Evolutionary conservation across 2,797 vertebrate species (phyloP), one percentile per base, ranked within the genome.

Genomic region (Sandelia bainsii): DNA sequence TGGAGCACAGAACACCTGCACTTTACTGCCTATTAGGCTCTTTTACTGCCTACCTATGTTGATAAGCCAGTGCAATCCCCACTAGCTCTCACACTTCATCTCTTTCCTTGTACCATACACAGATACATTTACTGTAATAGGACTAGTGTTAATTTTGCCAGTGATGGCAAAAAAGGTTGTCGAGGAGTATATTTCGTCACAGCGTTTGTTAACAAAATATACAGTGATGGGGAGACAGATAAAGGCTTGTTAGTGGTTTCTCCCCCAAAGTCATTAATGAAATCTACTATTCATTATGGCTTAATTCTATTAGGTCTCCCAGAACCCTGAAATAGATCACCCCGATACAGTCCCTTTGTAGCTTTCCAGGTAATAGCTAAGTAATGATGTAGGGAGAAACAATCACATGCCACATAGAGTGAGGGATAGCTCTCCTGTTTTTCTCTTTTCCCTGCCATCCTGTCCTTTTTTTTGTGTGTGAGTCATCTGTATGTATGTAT

Each of bases 41-140:
- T 79, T 77, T 82, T 77, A 73, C 68, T 73, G 64, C 73, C 72
- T 77, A 59, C 75, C 65, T 65, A 23, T 77, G 75, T 86, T 81
- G 80, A 83, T 69, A 79, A 73, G 74, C 72, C 53, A 69, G n/a
- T 52, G 64, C 68, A 71, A 57, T 79, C 68, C 67, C 69, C 27
- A 71, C 42, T n/a, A 73, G 71, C 69, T 69, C 64, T 77, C 61
- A 39, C 62, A 70, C 65, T 82, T 49, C 54, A 72, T 78, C 73
- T 85, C 62, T 60, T 72, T 40, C 23, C 16, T 25, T 67, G 39
- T n/a, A 62, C 19, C 34, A 39, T 17, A 23, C 19, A 29, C 23
- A 48, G 14, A 48, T 12, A n/a, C 17, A 16, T n/a, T 13, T 8
- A 5, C 12, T 7, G 5, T 10, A 34, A 8, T 10, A 17, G 40